These are phyloP conservation scores for Thera obeliscata DNA, from an alignment of 2,888 invertebrate genomes.

Conservation along the genomic window DNA sequence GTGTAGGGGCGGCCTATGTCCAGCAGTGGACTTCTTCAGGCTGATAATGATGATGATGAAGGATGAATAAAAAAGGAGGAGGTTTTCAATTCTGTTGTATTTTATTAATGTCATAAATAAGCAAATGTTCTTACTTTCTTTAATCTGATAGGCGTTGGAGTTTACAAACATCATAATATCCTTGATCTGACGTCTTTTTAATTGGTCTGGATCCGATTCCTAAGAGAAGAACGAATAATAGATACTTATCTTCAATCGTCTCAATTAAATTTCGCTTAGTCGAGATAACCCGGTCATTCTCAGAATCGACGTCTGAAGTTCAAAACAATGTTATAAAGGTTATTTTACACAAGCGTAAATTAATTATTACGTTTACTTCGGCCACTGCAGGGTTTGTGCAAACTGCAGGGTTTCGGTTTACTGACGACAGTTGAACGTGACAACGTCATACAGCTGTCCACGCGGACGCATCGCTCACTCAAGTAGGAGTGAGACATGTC, in stretches of 20 bases:
- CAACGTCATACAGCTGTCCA: too few relatives aligned
- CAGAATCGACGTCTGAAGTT: constrained; percentile 15
- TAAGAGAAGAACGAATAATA: constrained; percentile 16
- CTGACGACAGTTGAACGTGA: too few relatives aligned
- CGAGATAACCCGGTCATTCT: constrained; percentile 18
- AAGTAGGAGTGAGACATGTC: too few relatives aligned
- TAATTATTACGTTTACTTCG: neutral
- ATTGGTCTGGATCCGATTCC: constrained; percentile 11
- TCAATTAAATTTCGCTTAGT: constrained; percentile 42
- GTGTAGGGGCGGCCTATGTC: too few relatives aligned
- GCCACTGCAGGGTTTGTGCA: neutral
- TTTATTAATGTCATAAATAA: too few relatives aligned
- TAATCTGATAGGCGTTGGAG: too few relatives aligned
- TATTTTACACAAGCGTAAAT: neutral
- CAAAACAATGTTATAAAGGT: neutral
- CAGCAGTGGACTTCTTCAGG: too few relatives aligned
- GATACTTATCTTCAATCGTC: constrained; percentile 16
- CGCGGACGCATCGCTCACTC: too few relatives aligned
- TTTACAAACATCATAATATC: neutral
- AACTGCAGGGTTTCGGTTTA: neutral
- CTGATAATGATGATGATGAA: too few relatives aligned
- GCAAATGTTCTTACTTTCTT: too few relatives aligned
- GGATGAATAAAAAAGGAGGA: too few relatives aligned
- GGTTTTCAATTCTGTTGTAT: too few relatives aligned
- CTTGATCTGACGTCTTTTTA: constrained; percentile 1